These are phyloP conservation scores for Chauna torquata DNA, from an alignment of 2,113 vertebrate species.

Conservation along the genomic window DNA sequence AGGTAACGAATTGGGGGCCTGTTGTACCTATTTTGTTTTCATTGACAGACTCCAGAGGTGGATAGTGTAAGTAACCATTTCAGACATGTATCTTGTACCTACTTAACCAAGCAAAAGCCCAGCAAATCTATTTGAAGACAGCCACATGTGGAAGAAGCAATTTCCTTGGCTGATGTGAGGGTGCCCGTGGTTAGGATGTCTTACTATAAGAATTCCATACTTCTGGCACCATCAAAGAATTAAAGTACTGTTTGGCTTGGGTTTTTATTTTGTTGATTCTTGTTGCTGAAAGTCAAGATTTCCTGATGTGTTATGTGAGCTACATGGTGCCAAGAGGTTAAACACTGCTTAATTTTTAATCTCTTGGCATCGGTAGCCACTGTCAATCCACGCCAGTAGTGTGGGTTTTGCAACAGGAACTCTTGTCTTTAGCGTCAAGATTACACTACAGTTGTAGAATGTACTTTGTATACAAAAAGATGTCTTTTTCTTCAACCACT, in stretches of 20 bases:
- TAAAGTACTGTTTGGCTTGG: not conserved
- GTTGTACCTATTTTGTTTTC: not conserved
- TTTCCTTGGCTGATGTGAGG: not conserved
- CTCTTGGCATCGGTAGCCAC: not conserved
- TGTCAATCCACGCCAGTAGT: not conserved
- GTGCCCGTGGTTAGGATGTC: not conserved
- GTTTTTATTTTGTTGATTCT: not conserved
- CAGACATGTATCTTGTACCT: not conserved
- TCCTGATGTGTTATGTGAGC: not conserved
- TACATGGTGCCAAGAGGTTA: not conserved
- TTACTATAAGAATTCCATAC: not conserved
- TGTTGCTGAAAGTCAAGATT: not conserved
- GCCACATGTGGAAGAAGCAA: not conserved
- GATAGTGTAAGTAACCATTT: not conserved
- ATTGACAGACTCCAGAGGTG: slow-evolving; percentile 11
- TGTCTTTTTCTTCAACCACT: not conserved
- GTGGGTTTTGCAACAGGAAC: not conserved
- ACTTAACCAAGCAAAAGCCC: not conserved
- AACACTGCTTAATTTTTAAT: not conserved
- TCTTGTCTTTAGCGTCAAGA: not conserved
- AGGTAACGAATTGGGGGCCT: slow-evolving; percentile 77
- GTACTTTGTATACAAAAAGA: not conserved
- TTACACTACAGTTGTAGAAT: not conserved
- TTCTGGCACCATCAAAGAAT: not conserved
- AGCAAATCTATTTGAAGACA: not conserved